Conservation (phyloP, 2,113 vertebrate genomes). For the Cyanocitta stelleri region DNA sequence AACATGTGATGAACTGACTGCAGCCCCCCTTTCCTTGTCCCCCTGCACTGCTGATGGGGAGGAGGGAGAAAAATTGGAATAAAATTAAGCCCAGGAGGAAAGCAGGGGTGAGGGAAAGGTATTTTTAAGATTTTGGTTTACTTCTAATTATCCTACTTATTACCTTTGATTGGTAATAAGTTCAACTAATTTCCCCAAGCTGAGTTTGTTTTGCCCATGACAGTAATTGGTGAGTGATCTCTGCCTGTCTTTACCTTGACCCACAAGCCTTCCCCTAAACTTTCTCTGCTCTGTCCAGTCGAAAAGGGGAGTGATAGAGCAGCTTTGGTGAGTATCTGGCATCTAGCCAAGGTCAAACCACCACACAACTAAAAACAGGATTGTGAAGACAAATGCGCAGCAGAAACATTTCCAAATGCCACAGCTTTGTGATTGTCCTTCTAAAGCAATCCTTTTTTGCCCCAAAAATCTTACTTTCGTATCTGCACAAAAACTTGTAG, state of each 20-base stretch:
- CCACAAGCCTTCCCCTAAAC: accelerated
- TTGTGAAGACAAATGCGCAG: background rate
- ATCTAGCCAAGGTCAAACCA: background rate
- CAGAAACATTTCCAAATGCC: background rate
- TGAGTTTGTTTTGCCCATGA: background rate
- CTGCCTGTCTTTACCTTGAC: background rate
- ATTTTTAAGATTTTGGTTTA: background rate
- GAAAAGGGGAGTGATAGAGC: background rate
- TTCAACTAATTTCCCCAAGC: background rate
- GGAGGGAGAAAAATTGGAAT: background rate
- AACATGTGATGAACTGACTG: background rate
- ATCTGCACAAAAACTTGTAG: background rate
- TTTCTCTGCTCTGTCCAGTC: background rate
- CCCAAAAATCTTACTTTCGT: background rate
- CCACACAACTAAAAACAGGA: background rate
- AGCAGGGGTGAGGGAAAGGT: background rate
- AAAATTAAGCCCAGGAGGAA: background rate
- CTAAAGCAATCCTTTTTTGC: background rate
- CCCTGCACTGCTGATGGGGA: background rate
- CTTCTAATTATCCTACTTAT: background rate
- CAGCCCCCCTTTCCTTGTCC: background rate
- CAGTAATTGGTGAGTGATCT: background rate
- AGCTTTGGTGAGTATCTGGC: background rate
- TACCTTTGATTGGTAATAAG: background rate
- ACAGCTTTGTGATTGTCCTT: background rate